Evolutionary conservation across 1,140 invertebrate genomes (phyloP), one percentile per base, ranked within the genome.

Genomic region (Cherax destructor): DNA sequence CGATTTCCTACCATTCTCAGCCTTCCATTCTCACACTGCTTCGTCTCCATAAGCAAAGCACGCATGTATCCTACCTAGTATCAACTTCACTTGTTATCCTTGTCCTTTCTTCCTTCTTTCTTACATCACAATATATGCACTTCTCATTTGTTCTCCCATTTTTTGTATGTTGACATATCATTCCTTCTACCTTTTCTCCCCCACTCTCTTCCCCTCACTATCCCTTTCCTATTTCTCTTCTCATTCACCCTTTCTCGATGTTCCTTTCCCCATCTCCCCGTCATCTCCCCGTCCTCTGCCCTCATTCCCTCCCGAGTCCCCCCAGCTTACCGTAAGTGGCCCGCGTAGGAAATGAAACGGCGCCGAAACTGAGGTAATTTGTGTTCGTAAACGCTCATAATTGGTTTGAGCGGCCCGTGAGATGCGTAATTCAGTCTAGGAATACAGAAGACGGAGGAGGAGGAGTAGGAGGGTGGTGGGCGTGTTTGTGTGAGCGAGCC

Each of bases 281-380:
- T 5, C 1, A 13, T 16, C 30, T 59, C 81, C 7, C 7, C 49
- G 6, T 47, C 52, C 47, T 49, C 52, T 16, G 4, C 72, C 84
- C 72, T 52, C 69, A 10, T 24, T 30, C 52, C 84, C 59, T 1
- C 72, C 65, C 65, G 10, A 41, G 1, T 30, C 30, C 50, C 21
- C 56, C 65, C 77, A 56, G 59, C 61, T 88, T 49, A 79, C 59
- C 56, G 21, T 88, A 81, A 88, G 86, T 88, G 78, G 78, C 47
- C 78, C 50, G 78, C 77, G 77, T 78, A 88, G 86, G 86, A 88
- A 81, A 88, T 88, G 86, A 88, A 83, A 83, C 65, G 72, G 72
- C 50, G 88, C 50, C 88, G 88, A 89, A 61, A 77, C 79, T 50
- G 88, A 83, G 88, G 88, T 76, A 83, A 89, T 89, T 89, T 89